These are phyloP conservation scores for Columbina picui DNA, from an alignment of 2,113 vertebrate species.

Conservation along the genomic window DNA sequence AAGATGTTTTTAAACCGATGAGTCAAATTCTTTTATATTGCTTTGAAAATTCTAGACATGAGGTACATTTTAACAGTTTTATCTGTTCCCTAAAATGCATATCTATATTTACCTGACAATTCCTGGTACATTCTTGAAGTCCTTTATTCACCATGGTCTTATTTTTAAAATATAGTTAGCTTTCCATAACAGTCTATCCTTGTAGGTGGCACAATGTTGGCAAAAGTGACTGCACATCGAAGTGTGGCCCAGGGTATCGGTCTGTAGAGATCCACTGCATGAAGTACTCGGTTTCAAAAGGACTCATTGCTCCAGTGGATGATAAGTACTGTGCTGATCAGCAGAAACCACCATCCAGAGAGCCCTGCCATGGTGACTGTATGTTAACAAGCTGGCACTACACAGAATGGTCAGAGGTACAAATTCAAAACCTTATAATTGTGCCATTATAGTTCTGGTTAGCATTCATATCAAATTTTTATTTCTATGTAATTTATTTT, in stretches of 20 bases:
- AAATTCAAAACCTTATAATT: not conserved
- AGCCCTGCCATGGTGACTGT: constrained; percentile 90
- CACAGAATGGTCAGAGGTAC: constrained; percentile 93
- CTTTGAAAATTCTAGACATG: not conserved
- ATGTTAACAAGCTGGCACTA: constrained; percentile 90
- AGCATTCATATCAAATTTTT: not conserved
- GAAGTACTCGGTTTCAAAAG: constrained; percentile 84
- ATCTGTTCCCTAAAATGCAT: not conserved
- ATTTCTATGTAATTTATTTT: not conserved
- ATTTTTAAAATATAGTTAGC: constrained; percentile 5
- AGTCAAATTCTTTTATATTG: not conserved
- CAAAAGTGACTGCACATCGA: constrained; percentile 90
- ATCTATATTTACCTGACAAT: not conserved
- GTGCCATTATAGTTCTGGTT: not conserved
- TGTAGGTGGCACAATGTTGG: constrained; percentile 89
- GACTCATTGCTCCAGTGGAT: constrained; percentile 80
- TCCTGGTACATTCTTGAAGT: not conserved
- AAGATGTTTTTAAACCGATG: not conserved
- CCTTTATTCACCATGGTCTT: not conserved
- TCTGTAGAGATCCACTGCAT: constrained; percentile 88
- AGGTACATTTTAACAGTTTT: not conserved
- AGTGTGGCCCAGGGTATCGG: constrained; percentile 88
- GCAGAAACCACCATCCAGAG: constrained; percentile 84
- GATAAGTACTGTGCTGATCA: constrained; percentile 81
- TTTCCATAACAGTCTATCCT: constrained; percentile 52